Evolutionary conservation across 2,888 invertebrate genomes (phyloP).

Genomic region (Alsophila aescularia): DNA sequence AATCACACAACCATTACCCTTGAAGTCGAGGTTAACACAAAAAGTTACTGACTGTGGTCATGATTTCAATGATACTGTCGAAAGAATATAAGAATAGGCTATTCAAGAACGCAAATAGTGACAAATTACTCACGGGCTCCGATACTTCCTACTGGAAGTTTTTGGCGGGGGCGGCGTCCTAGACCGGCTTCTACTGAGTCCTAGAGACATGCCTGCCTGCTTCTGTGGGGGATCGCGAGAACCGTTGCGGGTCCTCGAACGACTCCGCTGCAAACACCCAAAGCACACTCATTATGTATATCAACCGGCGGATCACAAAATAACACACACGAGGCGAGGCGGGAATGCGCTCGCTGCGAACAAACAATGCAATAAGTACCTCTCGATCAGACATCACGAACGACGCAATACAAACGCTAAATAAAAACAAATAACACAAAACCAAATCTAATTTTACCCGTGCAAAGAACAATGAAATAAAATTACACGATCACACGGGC

Average conservation of each 20-base stretch:
- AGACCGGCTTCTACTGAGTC: constrained; percentile 80
- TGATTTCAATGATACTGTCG: background rate
- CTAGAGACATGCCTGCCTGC: constrained; percentile 72
- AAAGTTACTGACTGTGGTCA: constrained; percentile 16
- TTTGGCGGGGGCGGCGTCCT: constrained; percentile 82
- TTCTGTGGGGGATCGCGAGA: constrained; percentile 76
- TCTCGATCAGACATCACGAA: constrained; percentile 79
- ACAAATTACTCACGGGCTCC: constrained; percentile 71
- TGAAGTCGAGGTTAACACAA: constrained; percentile 71
- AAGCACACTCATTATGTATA: constrained; percentile 49
- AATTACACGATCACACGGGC: constrained; percentile 51
- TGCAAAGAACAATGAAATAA: constrained; percentile 54
- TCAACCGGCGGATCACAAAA: constrained; percentile 51
- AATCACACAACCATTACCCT: constrained; percentile 56
- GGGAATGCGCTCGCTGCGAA: constrained; percentile 48
- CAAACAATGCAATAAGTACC: constrained; percentile 67
- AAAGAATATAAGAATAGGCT: background rate
- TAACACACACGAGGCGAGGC: constrained; percentile 72
- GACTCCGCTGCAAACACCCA: constrained; percentile 77
- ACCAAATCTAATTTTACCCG: constrained; percentile 65
- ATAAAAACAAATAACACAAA: constrained; percentile 58
- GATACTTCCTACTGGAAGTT: constrained; percentile 75
- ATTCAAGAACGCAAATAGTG: background rate
- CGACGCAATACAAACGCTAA: constrained; percentile 51
- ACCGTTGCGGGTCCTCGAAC: constrained; percentile 80